Conservation (phyloP, 2,888 invertebrate genomes). For the Liodrosophila aerea region DNA sequence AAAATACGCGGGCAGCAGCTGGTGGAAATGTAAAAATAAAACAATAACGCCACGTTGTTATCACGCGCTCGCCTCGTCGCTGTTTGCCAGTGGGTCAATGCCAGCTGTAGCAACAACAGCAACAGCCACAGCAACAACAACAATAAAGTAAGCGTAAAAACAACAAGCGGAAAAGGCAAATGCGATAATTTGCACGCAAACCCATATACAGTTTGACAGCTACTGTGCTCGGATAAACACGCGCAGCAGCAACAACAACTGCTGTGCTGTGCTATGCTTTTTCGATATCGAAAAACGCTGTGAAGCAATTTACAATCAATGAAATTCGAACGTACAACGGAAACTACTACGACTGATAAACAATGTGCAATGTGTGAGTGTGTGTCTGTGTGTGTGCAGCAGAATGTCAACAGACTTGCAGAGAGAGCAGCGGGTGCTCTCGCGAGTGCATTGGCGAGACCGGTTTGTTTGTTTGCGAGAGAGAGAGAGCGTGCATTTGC, state of each 20-base stretch:
- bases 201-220: conserved; percentile 38
- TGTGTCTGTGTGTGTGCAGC: conserved; percentile 32
- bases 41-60: conserved; percentile 40
- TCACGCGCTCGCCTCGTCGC: conserved; percentile 42
- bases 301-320: conserved; percentile 50
- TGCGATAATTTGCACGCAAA: conserved; percentile 27
- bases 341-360: conserved; percentile 50
- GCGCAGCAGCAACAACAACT: no score
- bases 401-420: conserved; percentile 57
- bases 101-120: conserved; percentile 36
- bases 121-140: background rate
- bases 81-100: conserved; percentile 66
- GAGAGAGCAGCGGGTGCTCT: conserved; percentile 21
- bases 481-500: conserved; percentile 37
- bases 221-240: conserved; percentile 52
- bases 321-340: conserved; percentile 47
- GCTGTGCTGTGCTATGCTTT: no score
- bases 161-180: conserved; percentile 24
- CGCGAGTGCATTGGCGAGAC: background rate
- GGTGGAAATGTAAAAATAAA: conserved; percentile 7
- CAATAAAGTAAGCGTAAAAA: background rate
- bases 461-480: conserved; percentile 3
- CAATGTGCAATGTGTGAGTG: conserved; percentile 15
- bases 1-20: conserved; percentile 3
- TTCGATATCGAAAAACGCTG: conserved; percentile 53